Evolutionary conservation across 2,888 invertebrate species (phyloP).

Genomic region (Heteropelma amictum): DNA sequence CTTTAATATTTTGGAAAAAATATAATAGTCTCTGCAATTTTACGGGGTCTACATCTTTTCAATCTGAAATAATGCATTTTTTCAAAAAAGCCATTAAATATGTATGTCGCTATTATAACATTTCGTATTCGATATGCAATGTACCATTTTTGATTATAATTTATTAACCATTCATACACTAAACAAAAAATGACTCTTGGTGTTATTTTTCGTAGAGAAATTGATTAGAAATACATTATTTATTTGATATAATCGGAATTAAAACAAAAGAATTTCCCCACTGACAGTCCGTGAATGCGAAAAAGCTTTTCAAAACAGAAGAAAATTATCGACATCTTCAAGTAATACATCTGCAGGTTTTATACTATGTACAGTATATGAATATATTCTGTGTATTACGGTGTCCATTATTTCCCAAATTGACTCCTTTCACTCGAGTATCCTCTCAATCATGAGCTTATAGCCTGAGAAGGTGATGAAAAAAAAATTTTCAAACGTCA

Average conservation of each 20-base stretch:
- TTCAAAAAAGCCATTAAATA: neutral
- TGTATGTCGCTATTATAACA: neutral
- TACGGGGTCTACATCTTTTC: no score
- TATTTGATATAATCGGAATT: constrained; percentile 13
- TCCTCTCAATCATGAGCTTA: no score
- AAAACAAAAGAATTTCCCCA: neutral
- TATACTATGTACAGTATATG: neutral
- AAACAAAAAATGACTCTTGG: neutral
- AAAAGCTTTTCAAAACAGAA: neutral
- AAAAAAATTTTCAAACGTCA: no score
- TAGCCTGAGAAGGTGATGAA: no score
- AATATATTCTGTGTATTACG: neutral
- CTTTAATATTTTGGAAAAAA: neutral
- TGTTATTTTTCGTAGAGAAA: neutral
- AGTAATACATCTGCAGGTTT: no score
- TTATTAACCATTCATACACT: neutral
- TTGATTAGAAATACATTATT: neutral
- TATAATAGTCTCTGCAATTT: no score
- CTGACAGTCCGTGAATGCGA: neutral
- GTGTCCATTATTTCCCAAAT: no score
- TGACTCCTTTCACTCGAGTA: no score
- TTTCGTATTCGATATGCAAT: neutral
- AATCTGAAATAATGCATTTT: neutral
- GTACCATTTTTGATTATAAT: neutral
- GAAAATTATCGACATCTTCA: no score